Evolutionary conservation across 1,140 invertebrate genomes (phyloP), one percentile per base, ranked within the genome.

Genomic region (Mylabris phalerata): DNA sequence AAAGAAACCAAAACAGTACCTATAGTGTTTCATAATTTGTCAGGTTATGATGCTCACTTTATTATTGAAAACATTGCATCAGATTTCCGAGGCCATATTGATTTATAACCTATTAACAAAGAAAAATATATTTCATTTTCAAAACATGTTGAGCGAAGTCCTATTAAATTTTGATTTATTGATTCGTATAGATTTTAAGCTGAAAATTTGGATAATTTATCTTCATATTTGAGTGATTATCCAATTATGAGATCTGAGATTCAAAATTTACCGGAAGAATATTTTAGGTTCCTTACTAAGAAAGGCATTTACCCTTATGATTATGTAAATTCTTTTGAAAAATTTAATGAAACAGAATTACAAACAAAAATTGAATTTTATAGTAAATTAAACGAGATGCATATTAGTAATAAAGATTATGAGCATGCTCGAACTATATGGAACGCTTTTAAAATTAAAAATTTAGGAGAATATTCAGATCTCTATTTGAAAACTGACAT

Each of bases 401-500:
- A 63, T 25, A 69, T 75, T 48, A 52, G 43, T 26, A 59, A 62
- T 13, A 60, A 67, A 26, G 70, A 78, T 40, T 79, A 78, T 69
- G 6, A 57, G 10, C 73, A 77, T 70, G 76, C 74, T 4, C 27
- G 66, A 60, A 68, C 69, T 5, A 67, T 79, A 25, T 79, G 77
- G 76, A 48, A 70, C 24, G 60, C 38, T 44, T 80, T 80, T 63
- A 66, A 73, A 24, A 65, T 70, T 54, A 45, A 65, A 61, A 72
- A 51, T 48, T 41, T 78, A n/a, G 59, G 69, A 9, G 68, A 79
- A 43, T 77, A 75, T 66, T 64, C 71, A 32, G 71, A 75, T 52
- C 59, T 78, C 27, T 78, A 78, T 65, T 60, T 76, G 19, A 75
- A 72, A 67, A 67, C 62, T 50, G 68, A 77, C 64, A 68, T 76